A percentile compares a stretch with the other conserved stretches of the same genome.
Conservation (phyloP, 2,113 vertebrate species). For the Oreocharis arfaki region DNA sequence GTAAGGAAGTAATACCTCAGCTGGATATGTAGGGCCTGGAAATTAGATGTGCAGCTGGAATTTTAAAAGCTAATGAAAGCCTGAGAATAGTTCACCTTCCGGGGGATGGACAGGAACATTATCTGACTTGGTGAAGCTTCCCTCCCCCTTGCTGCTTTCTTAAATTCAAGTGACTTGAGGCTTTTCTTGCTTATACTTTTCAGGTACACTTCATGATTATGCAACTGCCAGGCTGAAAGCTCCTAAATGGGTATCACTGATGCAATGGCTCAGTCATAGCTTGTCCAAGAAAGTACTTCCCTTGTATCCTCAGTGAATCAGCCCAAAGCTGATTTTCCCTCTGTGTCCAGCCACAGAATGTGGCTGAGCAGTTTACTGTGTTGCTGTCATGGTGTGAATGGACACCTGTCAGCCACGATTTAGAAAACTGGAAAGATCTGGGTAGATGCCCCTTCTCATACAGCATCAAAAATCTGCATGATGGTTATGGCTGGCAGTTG, state of each 20-base stretch:
- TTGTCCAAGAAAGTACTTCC: not conserved
- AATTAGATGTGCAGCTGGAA: not conserved
- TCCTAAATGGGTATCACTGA: not conserved
- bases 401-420: not conserved
- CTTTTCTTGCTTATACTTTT: not conserved
- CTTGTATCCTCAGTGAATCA: not conserved
- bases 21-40: not conserved
- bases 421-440: not conserved
- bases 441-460: not conserved
- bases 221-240: not conserved
- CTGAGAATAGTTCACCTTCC: not conserved
- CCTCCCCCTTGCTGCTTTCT: not conserved
- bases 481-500: not conserved
- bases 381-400: not conserved
- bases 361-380: not conserved
- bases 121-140: not conserved
- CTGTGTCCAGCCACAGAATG: not conserved
- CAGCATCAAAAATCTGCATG: not conserved
- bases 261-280: not conserved
- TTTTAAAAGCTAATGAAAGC: not conserved
- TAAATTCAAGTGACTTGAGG: not conserved
- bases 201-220: not conserved
- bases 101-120: not conserved
- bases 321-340: rapidly evolving
- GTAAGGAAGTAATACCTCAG: conserved; percentile 30